These are phyloP conservation scores for Apaloderma vittatum DNA, from an alignment of 2,113 vertebrate species.

Conservation along the genomic window DNA sequence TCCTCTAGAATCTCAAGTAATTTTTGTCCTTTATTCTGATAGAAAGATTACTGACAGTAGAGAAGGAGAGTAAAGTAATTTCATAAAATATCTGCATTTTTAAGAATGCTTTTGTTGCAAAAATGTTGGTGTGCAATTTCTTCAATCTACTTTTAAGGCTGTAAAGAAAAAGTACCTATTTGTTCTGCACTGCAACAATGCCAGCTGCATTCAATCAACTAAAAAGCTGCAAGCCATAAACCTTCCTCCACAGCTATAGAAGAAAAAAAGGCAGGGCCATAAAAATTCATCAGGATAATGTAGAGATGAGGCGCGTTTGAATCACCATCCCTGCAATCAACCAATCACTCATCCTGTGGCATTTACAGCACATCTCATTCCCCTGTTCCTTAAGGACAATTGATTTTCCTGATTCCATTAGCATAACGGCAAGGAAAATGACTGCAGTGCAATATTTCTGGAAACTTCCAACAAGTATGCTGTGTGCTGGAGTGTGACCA, in stretches of 20 bases:
- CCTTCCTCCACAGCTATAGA: conserved; percentile 85
- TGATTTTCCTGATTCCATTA: conserved; percentile 94
- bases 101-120: conserved; percentile 83
- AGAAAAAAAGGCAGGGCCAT: conserved; percentile 83
- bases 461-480: conserved; percentile 89
- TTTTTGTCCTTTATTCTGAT: conserved; percentile 78
- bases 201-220: conserved; percentile 91
- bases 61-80: conserved; percentile 77
- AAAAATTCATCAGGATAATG: conserved; percentile 93
- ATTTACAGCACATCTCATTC: conserved; percentile 94
- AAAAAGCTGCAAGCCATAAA: conserved; percentile 90
- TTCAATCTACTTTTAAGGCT: conserved; percentile 84
- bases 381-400: conserved; percentile 94
- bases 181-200: conserved; percentile 89
- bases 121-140: conserved; percentile 80
- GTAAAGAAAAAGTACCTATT: conserved; percentile 88
- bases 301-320: conserved; percentile 86
- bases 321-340: conserved; percentile 88
- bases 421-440: conserved; percentile 90
- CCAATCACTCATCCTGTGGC: conserved; percentile 92
- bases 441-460: conserved; percentile 91
- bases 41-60: conserved; percentile 74
- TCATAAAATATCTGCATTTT: conserved; percentile 84
- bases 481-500: conserved; percentile 85
- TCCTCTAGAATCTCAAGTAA: conserved; percentile 64